Evolutionary conservation across 2,888 invertebrate genomes (phyloP), one percentile per base, ranked within the genome.

Genomic region (Phrixothrix hirtus): DNA sequence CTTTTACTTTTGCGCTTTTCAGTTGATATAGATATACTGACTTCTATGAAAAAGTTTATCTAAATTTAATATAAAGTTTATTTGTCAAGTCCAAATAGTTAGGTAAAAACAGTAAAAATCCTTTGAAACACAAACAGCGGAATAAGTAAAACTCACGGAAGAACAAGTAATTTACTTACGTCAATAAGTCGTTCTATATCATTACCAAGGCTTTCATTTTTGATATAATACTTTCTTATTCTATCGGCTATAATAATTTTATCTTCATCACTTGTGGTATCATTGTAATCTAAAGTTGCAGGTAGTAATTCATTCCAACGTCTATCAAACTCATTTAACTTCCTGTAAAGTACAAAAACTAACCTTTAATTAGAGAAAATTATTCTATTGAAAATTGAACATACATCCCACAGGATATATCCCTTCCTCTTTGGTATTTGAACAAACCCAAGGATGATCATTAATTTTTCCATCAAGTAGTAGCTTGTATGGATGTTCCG

Each of bases 361-460:
- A 43, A 43, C 59, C 14, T 31, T 16, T 21, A 27, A 7, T 17
- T 36, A 6, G 31, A 37, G 27, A 47, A 14, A 14, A 30, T 10
- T 14, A 25, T 10, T 1, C 1, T 12, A 15, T n/a, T 1, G 7
- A 26, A 11, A 5, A 34, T 34, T 11, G n/a, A 25, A 62, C 67
- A 61, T 73, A 86, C 87, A 79, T 64, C 83, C 82, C 32, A 82
- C 84, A 13, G 87, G 86, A 63, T 84, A 86, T 10, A 87, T 76
- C 48, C 89, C 89, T 70, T 89, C 89, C 46, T 88, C 83, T n/a
- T 83, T 81, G 0, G 84, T 82, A 38, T 86, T 81, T 2, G 84
- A 82, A 0, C 82, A 78, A 39, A 89, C 78, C 79, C 88, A 85
- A 0, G 90, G 90, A 3, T 85, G 67, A 52, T 84, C 81, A n/a